A percentile compares a stretch with the other conserved stretches of the same genome.
Evolutionary conservation across 1,140 invertebrate species (phyloP).

Genomic region (Centruroides sculpturatus): DNA sequence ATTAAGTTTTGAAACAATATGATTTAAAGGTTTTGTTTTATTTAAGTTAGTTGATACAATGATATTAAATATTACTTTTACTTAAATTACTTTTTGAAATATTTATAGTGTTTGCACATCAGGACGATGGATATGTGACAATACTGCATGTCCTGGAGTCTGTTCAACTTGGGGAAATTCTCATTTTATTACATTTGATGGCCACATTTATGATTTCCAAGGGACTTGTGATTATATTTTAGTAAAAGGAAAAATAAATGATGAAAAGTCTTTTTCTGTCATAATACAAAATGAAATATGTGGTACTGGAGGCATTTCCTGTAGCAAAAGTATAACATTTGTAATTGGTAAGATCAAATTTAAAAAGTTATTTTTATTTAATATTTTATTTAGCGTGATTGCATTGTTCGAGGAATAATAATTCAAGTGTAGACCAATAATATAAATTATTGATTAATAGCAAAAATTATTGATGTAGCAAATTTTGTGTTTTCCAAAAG

Average conservation of each 20-base stretch:
- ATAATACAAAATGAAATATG: constrained; percentile 57
- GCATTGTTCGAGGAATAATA: too few relatives aligned
- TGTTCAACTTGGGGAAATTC: constrained; percentile 73
- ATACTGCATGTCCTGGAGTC: constrained; percentile 33
- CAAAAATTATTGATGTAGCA: too few relatives aligned
- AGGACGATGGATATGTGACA: constrained; percentile 6
- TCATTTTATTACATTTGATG: constrained; percentile 75
- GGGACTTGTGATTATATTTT: constrained; percentile 73
- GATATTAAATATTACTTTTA: too few relatives aligned
- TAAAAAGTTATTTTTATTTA: not conserved
- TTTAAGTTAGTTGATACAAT: too few relatives aligned
- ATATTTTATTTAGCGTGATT: too few relatives aligned
- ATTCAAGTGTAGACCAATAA: too few relatives aligned
- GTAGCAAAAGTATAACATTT: constrained; percentile 62
- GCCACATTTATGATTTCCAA: constrained; percentile 64
- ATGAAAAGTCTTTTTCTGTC: constrained; percentile 17
- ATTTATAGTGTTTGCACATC: constrained; percentile 1
- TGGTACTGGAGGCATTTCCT: constrained; percentile 66
- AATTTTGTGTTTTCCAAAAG: too few relatives aligned
- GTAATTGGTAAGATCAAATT: constrained; percentile 38
- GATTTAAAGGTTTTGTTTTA: too few relatives aligned
- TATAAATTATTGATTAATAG: too few relatives aligned
- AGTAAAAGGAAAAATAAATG: constrained; percentile 36
- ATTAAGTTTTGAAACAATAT: too few relatives aligned
- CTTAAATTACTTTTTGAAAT: not conserved